Base-by-base conservation (phyloP, 2,797 vertebrate species). In the Gadopsis marmoratus region DNA sequence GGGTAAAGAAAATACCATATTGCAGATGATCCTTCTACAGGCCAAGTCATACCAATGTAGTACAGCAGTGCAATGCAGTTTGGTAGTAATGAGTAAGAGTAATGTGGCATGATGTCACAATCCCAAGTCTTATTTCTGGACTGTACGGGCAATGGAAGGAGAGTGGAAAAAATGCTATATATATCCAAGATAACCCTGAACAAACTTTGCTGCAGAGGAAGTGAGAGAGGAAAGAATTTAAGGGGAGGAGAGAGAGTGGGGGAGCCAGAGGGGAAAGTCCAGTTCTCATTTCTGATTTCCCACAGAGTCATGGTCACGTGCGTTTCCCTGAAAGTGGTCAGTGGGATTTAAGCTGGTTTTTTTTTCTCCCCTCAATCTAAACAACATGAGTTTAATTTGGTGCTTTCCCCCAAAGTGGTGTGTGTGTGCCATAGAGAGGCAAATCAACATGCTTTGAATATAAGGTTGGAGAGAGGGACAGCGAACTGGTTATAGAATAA, bases 261-360 rank as follows among this genome's bases (percentile, higher is more conserved):
- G 48, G 78, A 50, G 74, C 23, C 33, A 29, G 35, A 72, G 78
- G 58, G 64, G 73, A 86, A 84, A 82, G 72, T 73, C 37, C 45
- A 86, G 86, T 90, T 93, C 85, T 79, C 87, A 81, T 88, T 91
- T 85, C 74, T 72, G 50, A 82, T 93, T 95, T 96, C 94, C 94
- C 94, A 95, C 88, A 83, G 86, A 89, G 76, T 45, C 35, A 4
- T 71, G 71, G 79, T 86, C 93, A 88, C 84, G 76, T 82, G 78
- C 50, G 35, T 70, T 76, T 80, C 75, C 65, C 82, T 82, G 45
- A 75, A 83, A 90, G 80, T 69, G 65, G 62, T 86, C 21, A 51
- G 68, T 87, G 83, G 75, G 82, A 82, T 71, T 77, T 60, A 8
- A 70, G 35, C 31, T 29, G 63, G 67, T 85, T 69, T 70, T 47